phyloP scores from a whole-genome alignment of 1,140 invertebrate species.

The Uloborus diversus region DNA sequence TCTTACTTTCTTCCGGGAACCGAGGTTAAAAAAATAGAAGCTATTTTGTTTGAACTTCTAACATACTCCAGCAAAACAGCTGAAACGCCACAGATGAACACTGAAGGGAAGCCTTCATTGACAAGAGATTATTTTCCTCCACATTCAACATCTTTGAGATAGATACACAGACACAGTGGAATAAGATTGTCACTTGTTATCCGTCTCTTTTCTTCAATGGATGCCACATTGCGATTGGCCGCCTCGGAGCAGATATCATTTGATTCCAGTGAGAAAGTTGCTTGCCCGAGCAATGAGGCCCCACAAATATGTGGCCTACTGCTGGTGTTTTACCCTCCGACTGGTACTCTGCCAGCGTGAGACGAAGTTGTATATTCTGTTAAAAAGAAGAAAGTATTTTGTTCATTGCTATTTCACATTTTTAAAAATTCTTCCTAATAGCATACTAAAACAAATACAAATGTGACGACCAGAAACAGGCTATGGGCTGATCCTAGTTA shows the following conservation, averaged over 20 bases:
- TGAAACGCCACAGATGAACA: slow-evolving; percentile 23
- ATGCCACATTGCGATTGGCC: slow-evolving; percentile 99
- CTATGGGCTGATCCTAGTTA: too few relatives aligned
- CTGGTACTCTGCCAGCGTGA: slow-evolving; percentile 91
- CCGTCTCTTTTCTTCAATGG: slow-evolving; percentile 72
- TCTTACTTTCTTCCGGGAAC: background rate
- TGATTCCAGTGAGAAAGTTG: slow-evolving; percentile 99
- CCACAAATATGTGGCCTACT: slow-evolving; percentile 95
- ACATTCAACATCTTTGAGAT: slow-evolving; percentile 12
- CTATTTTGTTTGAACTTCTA: slow-evolving; percentile 7
- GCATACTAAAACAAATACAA: too few relatives aligned
- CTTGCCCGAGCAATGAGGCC: slow-evolving; percentile 96
- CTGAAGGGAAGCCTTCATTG: slow-evolving; percentile 6
- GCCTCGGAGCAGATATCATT: slow-evolving; percentile 95
- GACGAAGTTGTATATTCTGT: slow-evolving; percentile 81
- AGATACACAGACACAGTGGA: background rate
- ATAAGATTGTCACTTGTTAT: slow-evolving; percentile 16
- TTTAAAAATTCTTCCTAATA: too few relatives aligned
- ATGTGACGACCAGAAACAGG: too few relatives aligned
- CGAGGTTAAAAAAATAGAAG: slow-evolving; percentile 39
- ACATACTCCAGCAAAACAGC: slow-evolving; percentile 1
- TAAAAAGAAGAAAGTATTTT: slow-evolving; percentile 6
- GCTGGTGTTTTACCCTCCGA: slow-evolving; percentile 95
- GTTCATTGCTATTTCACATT: too few relatives aligned
- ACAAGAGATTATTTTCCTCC: background rate